These are phyloP conservation scores for Cavia aperea DNA, from an alignment of 2,113 vertebrate genomes.

Conservation along the genomic window DNA sequence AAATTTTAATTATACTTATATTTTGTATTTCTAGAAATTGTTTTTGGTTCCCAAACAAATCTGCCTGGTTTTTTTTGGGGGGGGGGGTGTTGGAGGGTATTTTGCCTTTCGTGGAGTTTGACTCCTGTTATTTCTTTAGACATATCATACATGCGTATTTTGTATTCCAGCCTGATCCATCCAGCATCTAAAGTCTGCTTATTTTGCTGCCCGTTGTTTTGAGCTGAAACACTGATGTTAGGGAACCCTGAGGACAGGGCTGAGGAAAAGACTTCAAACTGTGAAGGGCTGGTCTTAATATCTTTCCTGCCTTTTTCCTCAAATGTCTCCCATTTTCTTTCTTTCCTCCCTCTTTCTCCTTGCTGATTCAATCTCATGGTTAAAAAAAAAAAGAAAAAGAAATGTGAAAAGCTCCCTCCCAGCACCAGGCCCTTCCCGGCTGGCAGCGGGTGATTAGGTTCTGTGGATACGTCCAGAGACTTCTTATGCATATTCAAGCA, in stretches of 20 bases:
- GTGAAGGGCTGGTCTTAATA: neutral
- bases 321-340: neutral
- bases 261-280: neutral
- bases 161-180: neutral
- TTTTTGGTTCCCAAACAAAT: neutral
- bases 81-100: neutral
- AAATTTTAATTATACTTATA: slow-evolving; percentile 19
- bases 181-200: neutral
- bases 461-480: neutral
- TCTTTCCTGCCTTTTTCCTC: neutral
- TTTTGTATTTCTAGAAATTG: slow-evolving; percentile 45
- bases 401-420: neutral
- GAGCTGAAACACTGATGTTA: rapidly evolving
- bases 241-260: neutral
- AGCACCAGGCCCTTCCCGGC: neutral
- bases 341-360: neutral
- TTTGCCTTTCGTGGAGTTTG: neutral
- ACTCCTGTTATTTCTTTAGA: neutral
- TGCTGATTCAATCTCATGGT: slow-evolving; percentile 26
- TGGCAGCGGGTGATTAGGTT: neutral
- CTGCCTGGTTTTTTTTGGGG: neutral
- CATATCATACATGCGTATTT: neutral
- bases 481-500: slow-evolving; percentile 35
- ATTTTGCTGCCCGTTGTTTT: neutral
- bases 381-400: neutral